phyloP scores from a whole-genome alignment of 2,797 vertebrate genomes.

The Delichon dasypus region DNA sequence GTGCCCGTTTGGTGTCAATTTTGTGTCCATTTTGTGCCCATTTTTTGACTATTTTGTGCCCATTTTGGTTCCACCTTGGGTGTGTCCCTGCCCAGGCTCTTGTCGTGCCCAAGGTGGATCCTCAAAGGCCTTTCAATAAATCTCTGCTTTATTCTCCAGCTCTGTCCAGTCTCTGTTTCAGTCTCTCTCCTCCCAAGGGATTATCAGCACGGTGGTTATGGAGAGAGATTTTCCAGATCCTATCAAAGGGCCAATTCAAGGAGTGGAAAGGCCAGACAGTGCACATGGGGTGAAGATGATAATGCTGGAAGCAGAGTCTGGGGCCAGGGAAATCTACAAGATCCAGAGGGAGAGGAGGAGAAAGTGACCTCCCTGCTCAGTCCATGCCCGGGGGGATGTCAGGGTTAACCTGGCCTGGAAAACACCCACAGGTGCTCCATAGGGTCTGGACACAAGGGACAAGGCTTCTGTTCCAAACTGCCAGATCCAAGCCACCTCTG shows the following conservation, averaged over 20 bases:
- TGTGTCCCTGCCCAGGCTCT: neutral
- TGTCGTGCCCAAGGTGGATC: neutral
- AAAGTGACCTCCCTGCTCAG: neutral
- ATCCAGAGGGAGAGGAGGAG: neutral
- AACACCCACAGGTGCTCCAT: rapidly evolving
- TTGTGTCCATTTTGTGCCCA: too few relatives aligned
- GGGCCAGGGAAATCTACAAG: neutral
- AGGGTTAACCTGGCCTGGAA: neutral
- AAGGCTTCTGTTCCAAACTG: neutral
- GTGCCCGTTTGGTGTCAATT: too few relatives aligned
- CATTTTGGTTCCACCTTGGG: neutral
- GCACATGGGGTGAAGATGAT: rapidly evolving
- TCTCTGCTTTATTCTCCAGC: neutral
- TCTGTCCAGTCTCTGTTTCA: neutral
- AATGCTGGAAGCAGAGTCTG: neutral
- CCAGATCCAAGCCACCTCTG: neutral
- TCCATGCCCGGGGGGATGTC: neutral
- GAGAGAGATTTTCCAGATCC: neutral
- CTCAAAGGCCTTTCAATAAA: neutral
- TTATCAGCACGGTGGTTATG: neutral
- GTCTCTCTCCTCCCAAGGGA: neutral
- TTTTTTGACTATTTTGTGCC: too few relatives aligned
- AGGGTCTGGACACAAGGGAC: neutral
- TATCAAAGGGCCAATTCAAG: neutral
- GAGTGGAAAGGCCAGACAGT: neutral